These are phyloP conservation scores for Troides oblongomaculatus DNA, from an alignment of 2,888 invertebrate species.

Conservation along the genomic window DNA sequence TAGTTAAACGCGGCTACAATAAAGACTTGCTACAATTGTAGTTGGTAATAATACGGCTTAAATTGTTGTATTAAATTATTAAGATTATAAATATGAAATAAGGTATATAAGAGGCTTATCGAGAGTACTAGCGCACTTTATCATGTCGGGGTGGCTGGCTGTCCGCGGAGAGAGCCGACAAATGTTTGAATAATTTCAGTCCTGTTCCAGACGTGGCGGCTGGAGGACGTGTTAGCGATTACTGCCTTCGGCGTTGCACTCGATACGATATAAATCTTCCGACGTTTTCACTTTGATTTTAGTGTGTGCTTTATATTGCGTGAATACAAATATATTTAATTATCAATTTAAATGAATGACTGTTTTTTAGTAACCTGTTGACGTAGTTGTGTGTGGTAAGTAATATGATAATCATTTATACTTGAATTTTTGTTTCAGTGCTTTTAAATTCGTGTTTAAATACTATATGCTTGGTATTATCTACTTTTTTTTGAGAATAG, in stretches of 20 bases:
- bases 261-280: conserved; percentile 41
- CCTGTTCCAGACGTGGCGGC: conserved; percentile 48
- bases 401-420: conserved; percentile 38
- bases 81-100: conserved; percentile 37
- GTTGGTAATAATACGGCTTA: conserved; percentile 4
- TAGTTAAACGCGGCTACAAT: neutral
- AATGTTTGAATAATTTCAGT: conserved; percentile 48
- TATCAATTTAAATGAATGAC: neutral
- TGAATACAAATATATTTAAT: conserved; percentile 7
- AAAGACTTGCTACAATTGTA: conserved; percentile 2
- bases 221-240: conserved; percentile 46
- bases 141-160: conserved; percentile 46
- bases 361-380: conserved; percentile 18
- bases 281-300: conserved; percentile 24
- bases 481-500: no score
- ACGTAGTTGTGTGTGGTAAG: conserved; percentile 57
- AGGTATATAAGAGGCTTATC: conserved; percentile 59
- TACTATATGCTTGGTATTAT: neutral
- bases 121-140: conserved; percentile 55
- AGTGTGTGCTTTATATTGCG: conserved; percentile 28
- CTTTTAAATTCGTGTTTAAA: neutral
- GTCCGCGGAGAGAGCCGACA: conserved; percentile 31
- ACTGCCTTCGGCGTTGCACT: conserved; percentile 36
- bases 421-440: conserved; percentile 26
- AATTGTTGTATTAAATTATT: conserved; percentile 18